Percentiles rank a stretch among this genome's conserved stretches.
Conservation (phyloP, 2,113 vertebrate genomes). For the Sula dactylatra region DNA sequence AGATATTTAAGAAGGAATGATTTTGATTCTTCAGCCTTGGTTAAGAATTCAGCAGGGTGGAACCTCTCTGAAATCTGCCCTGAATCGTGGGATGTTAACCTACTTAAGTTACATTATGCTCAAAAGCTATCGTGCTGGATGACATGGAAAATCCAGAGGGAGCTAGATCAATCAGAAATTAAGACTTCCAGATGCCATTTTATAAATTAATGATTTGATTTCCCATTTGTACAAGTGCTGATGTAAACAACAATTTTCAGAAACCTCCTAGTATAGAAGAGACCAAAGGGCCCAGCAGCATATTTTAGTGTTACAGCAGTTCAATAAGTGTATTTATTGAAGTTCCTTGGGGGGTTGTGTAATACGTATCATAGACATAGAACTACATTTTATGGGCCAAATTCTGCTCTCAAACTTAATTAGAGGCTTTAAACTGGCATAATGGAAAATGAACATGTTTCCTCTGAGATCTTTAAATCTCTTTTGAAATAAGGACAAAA, state of each 20-base stretch:
- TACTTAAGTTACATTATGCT: constrained; percentile 44
- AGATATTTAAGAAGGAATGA: background rate
- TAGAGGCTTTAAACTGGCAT: background rate
- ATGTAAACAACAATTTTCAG: constrained; percentile 56
- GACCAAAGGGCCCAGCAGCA: constrained; percentile 5
- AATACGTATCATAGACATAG: constrained; percentile 14
- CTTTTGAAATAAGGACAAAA: constrained; percentile 37
- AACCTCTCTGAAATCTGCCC: background rate
- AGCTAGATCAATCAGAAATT: constrained; percentile 60
- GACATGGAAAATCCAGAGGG: constrained; percentile 41
- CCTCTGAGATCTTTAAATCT: constrained; percentile 1
- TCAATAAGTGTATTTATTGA: constrained; percentile 55
- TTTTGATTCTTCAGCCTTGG: background rate
- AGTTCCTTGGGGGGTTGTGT: background rate
- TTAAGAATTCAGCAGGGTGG: background rate
- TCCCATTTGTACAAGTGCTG: constrained; percentile 51
- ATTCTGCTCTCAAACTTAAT: constrained; percentile 39
- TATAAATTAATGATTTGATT: constrained; percentile 69
- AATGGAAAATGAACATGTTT: constrained; percentile 29
- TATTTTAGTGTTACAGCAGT: constrained; percentile 35
- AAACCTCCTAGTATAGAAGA: background rate
- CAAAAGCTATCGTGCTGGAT: constrained; percentile 19
- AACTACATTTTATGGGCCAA: constrained; percentile 18
- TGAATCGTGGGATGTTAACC: background rate
- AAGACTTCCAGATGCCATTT: constrained; percentile 64